Evolutionary conservation across 2,888 invertebrate genomes (phyloP).

Genomic region (Ganaspis brasiliensis): DNA sequence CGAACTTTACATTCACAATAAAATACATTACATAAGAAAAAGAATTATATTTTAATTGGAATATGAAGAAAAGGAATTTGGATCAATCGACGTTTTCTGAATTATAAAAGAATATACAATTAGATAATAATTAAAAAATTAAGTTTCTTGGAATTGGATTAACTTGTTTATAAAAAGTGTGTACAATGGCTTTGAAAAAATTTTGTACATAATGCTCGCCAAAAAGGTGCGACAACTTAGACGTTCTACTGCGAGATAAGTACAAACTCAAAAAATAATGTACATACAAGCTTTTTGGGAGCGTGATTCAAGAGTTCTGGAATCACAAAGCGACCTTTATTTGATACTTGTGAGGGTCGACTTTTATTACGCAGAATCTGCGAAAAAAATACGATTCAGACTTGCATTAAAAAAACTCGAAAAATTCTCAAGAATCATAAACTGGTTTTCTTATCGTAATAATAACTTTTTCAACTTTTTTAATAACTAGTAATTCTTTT

Average conservation of each 20-base stretch:
- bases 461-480: neutral
- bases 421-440: neutral
- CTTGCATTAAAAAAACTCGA: neutral
- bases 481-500: neutral
- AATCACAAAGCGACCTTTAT: neutral
- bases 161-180: neutral
- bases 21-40: neutral
- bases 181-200: slow-evolving; percentile 20
- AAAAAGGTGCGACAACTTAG: neutral
- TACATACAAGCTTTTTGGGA: neutral
- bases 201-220: slow-evolving; percentile 15
- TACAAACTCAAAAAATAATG: neutral
- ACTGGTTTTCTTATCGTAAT: neutral
- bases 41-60: too few species aligned
- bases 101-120: too few species aligned
- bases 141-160: too few species aligned
- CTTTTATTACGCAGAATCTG: neutral
- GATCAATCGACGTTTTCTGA: too few species aligned
- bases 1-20: neutral
- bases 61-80: neutral
- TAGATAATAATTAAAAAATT: neutral
- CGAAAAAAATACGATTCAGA: slow-evolving; percentile 10
- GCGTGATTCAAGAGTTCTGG: neutral
- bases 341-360: neutral
- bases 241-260: slow-evolving; percentile 3